Percentiles rank a stretch among this genome's conserved stretches.
Evolutionary conservation across 2,113 vertebrate genomes (phyloP).

Genomic region (Embiotoca jacksoni): DNA sequence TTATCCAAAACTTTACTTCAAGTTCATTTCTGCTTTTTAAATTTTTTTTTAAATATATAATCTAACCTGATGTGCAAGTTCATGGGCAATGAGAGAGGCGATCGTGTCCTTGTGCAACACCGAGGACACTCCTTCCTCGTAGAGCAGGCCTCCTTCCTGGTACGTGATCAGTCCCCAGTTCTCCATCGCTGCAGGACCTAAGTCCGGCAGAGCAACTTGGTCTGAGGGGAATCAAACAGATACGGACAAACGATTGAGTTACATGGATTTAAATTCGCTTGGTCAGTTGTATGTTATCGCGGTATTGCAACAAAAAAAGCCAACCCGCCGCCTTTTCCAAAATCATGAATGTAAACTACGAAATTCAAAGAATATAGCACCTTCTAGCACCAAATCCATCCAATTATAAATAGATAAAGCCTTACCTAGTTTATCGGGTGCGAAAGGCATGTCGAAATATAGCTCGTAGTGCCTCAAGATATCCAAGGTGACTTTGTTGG

Average conservation of each 20-base stretch:
- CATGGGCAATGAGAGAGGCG: conserved; percentile 72
- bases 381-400: not conserved
- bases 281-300: no score
- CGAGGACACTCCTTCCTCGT: conserved; percentile 71
- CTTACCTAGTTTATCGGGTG: conserved; percentile 72
- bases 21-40: no score
- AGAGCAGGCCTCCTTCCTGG: conserved; percentile 75
- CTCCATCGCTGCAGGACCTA: conserved; percentile 76
- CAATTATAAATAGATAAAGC: not conserved
- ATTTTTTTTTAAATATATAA: no score
- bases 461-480: conserved; percentile 72
- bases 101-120: conserved; percentile 69
- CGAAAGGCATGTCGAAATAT: conserved; percentile 38
- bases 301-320: no score
- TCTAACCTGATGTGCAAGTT: conserved; percentile 84
- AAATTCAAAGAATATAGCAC: not conserved
- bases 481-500: conserved; percentile 40
- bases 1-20: no score
- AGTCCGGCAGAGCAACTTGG: conserved; percentile 83
- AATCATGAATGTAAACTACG: not conserved
- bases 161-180: conserved; percentile 86
- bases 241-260: not conserved
- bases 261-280: no score
- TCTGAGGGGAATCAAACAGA: conserved; percentile 62
- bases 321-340: no score